Base-by-base conservation (phyloP, 2,797 vertebrate species). In the Mormyrops attenuatus region DNA sequence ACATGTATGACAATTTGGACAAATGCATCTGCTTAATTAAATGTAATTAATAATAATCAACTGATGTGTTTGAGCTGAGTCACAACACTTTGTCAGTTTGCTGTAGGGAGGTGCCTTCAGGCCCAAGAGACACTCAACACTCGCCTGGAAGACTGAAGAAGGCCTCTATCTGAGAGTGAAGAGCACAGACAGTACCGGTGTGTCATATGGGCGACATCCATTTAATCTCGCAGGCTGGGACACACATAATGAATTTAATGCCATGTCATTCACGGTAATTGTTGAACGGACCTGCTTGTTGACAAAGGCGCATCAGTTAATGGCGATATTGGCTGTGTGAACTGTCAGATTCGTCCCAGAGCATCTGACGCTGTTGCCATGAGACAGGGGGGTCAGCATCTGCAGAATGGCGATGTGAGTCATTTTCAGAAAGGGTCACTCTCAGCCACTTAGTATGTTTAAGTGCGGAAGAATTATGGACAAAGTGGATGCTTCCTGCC, bases 1-100 rank as follows among this genome's bases (percentile, higher is more conserved):
- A 73, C 69, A 38, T 73, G 69, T 38, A 38, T 38, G 69, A 38
- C 13, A 17, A 5, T 38, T 73, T 73, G 69, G 69, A 73, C 5
- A 73, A 73, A 73, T 6, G 5, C 69, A 73, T 73, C 69, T 38
- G 69, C 34, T 38, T 73, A 73, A 73, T 73, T 38, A 73, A 73
- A 73, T 73, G 30, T 20, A 73, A 17, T 41, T 82, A 9, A 47
- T 82, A 41, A 77, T 41, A n/a, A 84, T 88, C 41, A 53, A 53
- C 57, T 34, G 69, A 73, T 69, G 89, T 49, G 63, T 66, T 90
- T 60, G 49, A 85, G 50, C 82, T 88, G 89, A 63, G 17, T 90
- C 11, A 52, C 50, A 38, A 26, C 34, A 17, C 87, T 60, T 50
- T 84, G 22, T 49, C 86, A 63, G 13, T 80, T 84, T 7, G 15